These are phyloP conservation scores for Neodiprion lecontei DNA, from an alignment of 1,140 invertebrate genomes.

Conservation along the genomic window DNA sequence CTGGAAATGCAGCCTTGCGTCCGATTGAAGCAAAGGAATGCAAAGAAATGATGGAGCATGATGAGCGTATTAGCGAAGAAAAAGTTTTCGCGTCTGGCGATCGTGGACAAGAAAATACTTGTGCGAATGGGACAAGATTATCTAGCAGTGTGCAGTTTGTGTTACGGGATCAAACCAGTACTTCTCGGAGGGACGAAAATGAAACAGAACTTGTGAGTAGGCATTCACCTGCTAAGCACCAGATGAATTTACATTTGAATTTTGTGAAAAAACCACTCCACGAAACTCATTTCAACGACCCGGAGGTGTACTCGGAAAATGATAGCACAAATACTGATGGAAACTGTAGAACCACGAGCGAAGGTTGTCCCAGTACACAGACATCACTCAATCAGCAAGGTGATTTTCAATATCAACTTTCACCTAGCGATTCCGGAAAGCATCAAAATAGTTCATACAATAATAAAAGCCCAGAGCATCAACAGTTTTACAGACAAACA, in stretches of 20 bases:
- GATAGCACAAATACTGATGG: neutral
- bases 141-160: neutral
- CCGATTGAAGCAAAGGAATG: slow-evolving; percentile 32
- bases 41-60: slow-evolving; percentile 12
- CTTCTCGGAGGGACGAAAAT: neutral
- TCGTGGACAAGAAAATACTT: neutral
- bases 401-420: slow-evolving; percentile 11
- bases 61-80: neutral
- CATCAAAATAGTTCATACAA: neutral
- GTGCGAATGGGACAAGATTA: neutral
- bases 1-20: slow-evolving; percentile 40
- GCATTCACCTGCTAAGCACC: neutral
- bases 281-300: neutral
- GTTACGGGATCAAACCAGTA: too few species aligned
- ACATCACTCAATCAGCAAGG: neutral
- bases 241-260: neutral
- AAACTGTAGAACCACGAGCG: neutral
- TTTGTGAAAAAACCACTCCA: neutral
- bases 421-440: slow-evolving; percentile 20
- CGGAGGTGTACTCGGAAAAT: neutral
- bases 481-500: neutral
- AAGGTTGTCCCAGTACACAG: neutral
- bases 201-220: neutral
- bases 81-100: neutral
- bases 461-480: slow-evolving; percentile 32